phyloP scores from a whole-genome alignment of 2,888 invertebrate species.

The Brachylomia viminalis region DNA sequence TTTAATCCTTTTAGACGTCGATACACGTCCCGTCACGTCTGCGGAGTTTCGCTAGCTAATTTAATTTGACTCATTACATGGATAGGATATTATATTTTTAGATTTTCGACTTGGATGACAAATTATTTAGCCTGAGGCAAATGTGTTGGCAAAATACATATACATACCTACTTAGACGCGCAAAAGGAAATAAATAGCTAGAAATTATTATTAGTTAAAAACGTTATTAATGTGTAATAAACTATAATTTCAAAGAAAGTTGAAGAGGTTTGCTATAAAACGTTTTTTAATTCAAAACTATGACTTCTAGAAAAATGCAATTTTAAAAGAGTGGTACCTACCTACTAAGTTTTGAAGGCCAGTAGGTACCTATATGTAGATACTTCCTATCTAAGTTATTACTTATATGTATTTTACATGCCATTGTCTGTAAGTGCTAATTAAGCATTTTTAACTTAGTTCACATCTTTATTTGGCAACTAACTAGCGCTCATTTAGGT shows the following conservation, averaged over 20 bases:
- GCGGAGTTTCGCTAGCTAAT: not conserved
- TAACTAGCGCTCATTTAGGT: not conserved
- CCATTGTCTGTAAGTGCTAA: not conserved
- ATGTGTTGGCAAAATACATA: not conserved
- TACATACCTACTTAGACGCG: not conserved
- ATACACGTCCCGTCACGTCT: not conserved
- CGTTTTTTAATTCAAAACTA: no score
- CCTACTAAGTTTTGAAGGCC: no score
- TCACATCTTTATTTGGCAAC: conserved; percentile 3
- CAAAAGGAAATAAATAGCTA: not conserved
- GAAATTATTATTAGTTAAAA: not conserved
- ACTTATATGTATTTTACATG: not conserved
- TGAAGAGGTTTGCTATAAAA: no score
- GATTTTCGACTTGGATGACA: not conserved
- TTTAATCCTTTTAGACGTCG: no score
- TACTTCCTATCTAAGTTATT: not conserved
- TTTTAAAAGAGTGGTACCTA: no score
- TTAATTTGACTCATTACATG: not conserved
- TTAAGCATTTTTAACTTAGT: not conserved
- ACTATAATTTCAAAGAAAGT: no score
- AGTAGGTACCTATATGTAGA: no score
- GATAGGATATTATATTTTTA: not conserved
- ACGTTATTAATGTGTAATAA: no score
- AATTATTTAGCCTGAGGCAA: not conserved
- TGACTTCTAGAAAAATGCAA: no score